A percentile compares a stretch with the other conserved stretches of the same genome.
Evolutionary conservation across 2,797 vertebrate genomes (phyloP).

Genomic region (Brachyalestes nurse): DNA sequence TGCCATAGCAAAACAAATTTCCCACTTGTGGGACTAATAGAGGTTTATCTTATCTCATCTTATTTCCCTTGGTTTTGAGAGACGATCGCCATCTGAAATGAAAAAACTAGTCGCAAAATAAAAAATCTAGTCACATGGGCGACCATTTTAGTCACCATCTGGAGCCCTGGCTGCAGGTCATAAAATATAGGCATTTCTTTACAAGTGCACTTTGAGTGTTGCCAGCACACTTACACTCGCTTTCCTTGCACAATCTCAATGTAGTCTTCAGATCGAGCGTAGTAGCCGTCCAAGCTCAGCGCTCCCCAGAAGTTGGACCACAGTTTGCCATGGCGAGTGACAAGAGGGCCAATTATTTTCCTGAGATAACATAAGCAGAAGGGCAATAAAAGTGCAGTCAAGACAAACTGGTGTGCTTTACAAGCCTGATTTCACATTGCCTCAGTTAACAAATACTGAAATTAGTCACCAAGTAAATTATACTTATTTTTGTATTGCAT

Average conservation of each 20-base stretch:
- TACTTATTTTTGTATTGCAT: too few relatives aligned
- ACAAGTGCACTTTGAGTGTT: neutral
- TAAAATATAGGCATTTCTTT: neutral
- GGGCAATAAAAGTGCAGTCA: conserved; percentile 48
- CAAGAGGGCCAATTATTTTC: conserved; percentile 94
- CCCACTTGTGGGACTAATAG: too few relatives aligned
- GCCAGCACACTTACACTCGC: conserved; percentile 86
- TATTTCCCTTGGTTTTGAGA: too few relatives aligned
- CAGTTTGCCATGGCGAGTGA: conserved; percentile 92
- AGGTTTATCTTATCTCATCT: too few relatives aligned
- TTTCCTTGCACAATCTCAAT: conserved; percentile 95
- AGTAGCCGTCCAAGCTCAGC: conserved; percentile 94
- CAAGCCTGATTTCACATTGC: too few relatives aligned
- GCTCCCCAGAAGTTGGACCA: conserved; percentile 99
- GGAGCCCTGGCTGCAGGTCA: too few relatives aligned
- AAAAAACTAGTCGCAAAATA: too few relatives aligned
- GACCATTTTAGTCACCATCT: too few relatives aligned
- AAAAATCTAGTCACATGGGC: too few relatives aligned
- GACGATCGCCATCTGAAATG: too few relatives aligned
- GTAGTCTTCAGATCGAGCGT: conserved; percentile 97
- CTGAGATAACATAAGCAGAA: conserved; percentile 71
- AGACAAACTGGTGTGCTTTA: neutral
- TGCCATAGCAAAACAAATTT: too few relatives aligned
- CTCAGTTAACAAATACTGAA: neutral
- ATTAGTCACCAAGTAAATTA: neutral